phyloP scores from a whole-genome alignment of 2,113 vertebrate genomes.

The Vicugna pacos region DNA sequence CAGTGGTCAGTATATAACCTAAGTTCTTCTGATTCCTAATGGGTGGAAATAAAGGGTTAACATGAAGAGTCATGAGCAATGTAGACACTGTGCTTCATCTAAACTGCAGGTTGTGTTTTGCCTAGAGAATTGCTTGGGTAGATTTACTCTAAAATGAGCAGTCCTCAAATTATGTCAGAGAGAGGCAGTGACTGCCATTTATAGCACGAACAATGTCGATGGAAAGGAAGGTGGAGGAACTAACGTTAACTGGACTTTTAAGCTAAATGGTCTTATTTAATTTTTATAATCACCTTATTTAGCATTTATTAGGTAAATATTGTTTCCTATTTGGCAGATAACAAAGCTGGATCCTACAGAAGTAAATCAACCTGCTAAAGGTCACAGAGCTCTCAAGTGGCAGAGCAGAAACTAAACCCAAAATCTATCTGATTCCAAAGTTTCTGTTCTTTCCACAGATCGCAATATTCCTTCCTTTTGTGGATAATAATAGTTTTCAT shows the following conservation, averaged over 20 bases:
- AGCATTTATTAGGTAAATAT: background rate
- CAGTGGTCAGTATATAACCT: background rate
- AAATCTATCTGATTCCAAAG: background rate
- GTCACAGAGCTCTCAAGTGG: background rate
- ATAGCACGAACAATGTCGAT: background rate
- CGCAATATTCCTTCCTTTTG: background rate
- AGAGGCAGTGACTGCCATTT: too few species aligned
- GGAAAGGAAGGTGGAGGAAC: background rate
- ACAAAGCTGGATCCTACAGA: conserved; percentile 6
- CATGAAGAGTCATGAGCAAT: background rate
- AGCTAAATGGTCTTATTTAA: background rate
- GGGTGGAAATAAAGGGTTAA: background rate
- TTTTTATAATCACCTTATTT: background rate
- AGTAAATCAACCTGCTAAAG: background rate
- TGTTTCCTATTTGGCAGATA: background rate
- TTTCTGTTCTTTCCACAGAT: background rate
- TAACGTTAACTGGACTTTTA: background rate
- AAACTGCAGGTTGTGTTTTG: background rate
- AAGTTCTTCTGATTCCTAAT: background rate
- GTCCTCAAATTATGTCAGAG: background rate
- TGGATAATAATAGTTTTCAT: background rate
- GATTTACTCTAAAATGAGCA: background rate
- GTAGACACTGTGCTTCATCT: background rate
- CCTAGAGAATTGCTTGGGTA: background rate
- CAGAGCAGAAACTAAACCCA: background rate